A percentile compares a stretch with the other conserved stretches of the same genome.
Conservation (phyloP, 1,140 invertebrate species). For the Meloidogyne floridensis region DNA sequence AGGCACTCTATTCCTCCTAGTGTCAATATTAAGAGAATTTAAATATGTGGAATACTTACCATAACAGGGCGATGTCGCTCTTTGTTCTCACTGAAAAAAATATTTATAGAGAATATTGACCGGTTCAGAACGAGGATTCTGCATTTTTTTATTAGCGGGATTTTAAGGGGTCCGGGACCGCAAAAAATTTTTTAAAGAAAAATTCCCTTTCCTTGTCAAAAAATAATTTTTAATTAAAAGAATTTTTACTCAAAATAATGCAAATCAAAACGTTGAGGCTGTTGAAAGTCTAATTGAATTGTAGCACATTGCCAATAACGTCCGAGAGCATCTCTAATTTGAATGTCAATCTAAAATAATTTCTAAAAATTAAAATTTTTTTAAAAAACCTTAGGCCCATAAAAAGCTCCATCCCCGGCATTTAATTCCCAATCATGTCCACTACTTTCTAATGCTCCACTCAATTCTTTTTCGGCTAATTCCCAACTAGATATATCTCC, state of each 20-base stretch:
- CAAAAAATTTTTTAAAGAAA: neutral
- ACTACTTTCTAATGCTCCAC: constrained; percentile 82
- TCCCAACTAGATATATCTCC: constrained; percentile 89
- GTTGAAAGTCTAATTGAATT: constrained; percentile 96
- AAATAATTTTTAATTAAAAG: constrained; percentile 19
- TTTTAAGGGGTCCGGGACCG: no score
- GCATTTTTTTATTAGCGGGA: no score
- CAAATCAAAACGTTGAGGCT: constrained; percentile 87
- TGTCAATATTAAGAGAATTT: no score
- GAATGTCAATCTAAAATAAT: constrained; percentile 83
- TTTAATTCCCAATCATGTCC: constrained; percentile 86
- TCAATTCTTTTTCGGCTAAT: constrained; percentile 74
- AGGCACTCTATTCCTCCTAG: no score
- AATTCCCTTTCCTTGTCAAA: neutral
- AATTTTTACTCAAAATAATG: constrained; percentile 74
- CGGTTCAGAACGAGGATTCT: no score
- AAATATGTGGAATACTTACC: neutral
- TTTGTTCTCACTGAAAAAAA: constrained; percentile 75
- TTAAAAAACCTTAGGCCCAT: constrained; percentile 83
- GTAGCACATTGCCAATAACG: constrained; percentile 92
- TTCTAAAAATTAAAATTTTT: constrained; percentile 20
- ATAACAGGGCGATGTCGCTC: constrained; percentile 92
- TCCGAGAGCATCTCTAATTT: constrained; percentile 87
- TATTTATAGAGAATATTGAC: no score
- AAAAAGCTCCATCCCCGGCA: constrained; percentile 92